Conservation (phyloP, 2,797 vertebrate species). For the Anas acuta region DNA sequence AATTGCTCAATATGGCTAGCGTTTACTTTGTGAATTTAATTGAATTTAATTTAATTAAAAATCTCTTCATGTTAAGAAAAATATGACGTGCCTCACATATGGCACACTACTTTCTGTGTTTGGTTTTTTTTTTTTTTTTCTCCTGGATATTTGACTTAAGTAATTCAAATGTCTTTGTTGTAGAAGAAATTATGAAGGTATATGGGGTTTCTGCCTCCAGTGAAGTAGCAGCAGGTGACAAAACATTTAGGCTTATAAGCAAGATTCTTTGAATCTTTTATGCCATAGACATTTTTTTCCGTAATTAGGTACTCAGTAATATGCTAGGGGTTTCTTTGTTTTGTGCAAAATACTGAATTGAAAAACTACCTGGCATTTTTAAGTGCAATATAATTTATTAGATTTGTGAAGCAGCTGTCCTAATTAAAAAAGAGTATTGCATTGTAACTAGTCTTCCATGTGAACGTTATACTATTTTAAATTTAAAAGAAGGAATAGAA, state of each 20-base stretch:
- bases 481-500: not conserved
- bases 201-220: not conserved
- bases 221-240: not conserved
- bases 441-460: not conserved
- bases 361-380: not conserved
- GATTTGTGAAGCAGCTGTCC: not conserved
- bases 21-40: not conserved
- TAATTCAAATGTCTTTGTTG: not conserved
- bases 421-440: not conserved
- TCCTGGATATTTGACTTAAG: not conserved
- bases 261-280: not conserved
- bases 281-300: not conserved
- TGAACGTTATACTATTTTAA: not conserved
- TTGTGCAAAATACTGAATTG: not conserved
- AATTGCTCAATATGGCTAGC: accelerated
- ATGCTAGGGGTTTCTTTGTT: not conserved
- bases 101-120: not conserved
- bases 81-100: not conserved
- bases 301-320: not conserved
- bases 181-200: not conserved
- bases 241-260: not conserved
- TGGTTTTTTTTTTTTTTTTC: not conserved
- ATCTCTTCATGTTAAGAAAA: not conserved
- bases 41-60: not conserved
- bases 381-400: not conserved